These are phyloP conservation scores for Sprattus sprattus DNA, from an alignment of 2,113 vertebrate genomes.

Conservation along the genomic window DNA sequence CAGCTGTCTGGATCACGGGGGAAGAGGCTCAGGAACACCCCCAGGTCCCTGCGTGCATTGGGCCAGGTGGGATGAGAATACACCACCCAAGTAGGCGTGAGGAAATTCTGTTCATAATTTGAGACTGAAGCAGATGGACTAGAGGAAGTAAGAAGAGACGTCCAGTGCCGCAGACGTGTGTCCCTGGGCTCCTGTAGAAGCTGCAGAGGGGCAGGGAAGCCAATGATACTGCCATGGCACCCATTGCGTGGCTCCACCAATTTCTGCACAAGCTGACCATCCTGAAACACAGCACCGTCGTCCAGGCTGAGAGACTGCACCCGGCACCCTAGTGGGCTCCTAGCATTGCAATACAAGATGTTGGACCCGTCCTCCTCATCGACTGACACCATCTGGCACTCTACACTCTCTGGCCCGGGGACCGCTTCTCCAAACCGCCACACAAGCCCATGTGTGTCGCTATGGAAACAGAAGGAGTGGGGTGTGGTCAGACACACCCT, in stretches of 20 bases:
- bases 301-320: conserved; percentile 88
- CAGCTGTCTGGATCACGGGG: conserved; percentile 86
- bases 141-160: background rate
- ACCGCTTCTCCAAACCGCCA: conserved; percentile 84
- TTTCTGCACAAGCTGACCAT: conserved; percentile 81
- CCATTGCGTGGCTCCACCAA: conserved; percentile 82
- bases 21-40: conserved; percentile 81
- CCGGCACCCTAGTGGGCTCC: conserved; percentile 83
- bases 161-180: conserved; percentile 42
- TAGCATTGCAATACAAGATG: conserved; percentile 86
- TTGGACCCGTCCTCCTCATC: conserved; percentile 78
- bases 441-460: conserved; percentile 82
- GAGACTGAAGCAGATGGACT: background rate
- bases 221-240: conserved; percentile 88
- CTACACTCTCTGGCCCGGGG: conserved; percentile 81
- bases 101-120: conserved; percentile 51
- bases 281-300: conserved; percentile 76
- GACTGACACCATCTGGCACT: conserved; percentile 90
- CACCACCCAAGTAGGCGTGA: conserved; percentile 82
- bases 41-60: conserved; percentile 78
- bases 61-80: conserved; percentile 86
- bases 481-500: conserved; percentile 84
- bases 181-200: conserved; percentile 19
- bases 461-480: conserved; percentile 86
- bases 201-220: conserved; percentile 80